Base-by-base conservation (phyloP, 2,113 vertebrate species). In the Saguinus imperator region DNA sequence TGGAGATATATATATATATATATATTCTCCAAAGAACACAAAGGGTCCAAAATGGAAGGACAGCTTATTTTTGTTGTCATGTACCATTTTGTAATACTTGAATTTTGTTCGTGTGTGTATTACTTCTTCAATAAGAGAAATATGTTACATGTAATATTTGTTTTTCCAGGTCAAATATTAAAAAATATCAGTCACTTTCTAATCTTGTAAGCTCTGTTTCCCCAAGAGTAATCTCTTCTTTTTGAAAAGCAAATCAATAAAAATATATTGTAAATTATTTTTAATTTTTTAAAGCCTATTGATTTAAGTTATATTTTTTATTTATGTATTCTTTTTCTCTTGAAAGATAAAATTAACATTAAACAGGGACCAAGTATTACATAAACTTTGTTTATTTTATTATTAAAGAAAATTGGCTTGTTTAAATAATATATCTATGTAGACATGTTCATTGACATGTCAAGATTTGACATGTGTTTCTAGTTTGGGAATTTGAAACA, bases 181-280 rank as follows among this genome's bases (percentile, higher is more conserved):
- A 17, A 52, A 52, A 52, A 52, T 52, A 52, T 16, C 4, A 52
- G 50, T 52, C 50, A 70, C 77, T 96, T 94, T 77, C 58, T 87
- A 55, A 73, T 79, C 84, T 87, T 66, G 32, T 52, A 72, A 95
- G 35, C 21, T 61, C 25, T 40, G 25, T 58, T 84, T 85, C 35
- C 50, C 32, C 72, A 13, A 1, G 55, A 5, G 66, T 68, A 86
- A 82, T 80, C 29, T 79, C 72, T 85, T 83, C 40, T 96, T 81
- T 64, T 48, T 52, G 4, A 64, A 92, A 94, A 83, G 32, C 5
- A 80, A 12, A 5, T 58, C 25, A 93, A 68, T 35, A 55, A 8
- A 89, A 94, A 89, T 58, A 89, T 17, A 64, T 61, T 81, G 14
- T 73, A 89, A 92, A 55, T 94, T 12, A 64, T 27, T 92, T 82